phyloP scores from a whole-genome alignment of 2,113 vertebrate genomes.

The Aptenodytes forsteri region DNA sequence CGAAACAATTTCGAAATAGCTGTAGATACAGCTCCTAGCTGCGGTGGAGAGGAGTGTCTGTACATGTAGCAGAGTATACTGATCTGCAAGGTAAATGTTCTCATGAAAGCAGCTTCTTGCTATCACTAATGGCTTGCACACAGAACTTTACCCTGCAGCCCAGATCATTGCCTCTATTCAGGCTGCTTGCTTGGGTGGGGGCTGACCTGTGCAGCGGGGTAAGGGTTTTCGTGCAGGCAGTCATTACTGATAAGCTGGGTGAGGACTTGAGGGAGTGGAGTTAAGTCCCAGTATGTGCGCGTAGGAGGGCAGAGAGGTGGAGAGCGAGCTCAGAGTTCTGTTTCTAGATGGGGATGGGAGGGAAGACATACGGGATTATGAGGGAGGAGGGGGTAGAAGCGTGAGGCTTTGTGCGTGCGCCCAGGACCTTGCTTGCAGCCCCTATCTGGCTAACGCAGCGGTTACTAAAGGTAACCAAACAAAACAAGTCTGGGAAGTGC shows the following conservation, averaged over 20 bases:
- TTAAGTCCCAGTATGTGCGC: fast-evolving
- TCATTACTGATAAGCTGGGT: not conserved
- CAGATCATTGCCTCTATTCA: not conserved
- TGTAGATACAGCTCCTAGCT: not conserved
- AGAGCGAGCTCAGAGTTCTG: not conserved
- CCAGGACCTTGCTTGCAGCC: not conserved
- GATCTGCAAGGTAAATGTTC: not conserved
- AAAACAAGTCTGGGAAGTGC: not conserved
- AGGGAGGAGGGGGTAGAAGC: not conserved
- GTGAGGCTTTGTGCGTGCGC: not conserved
- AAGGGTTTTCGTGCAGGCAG: not conserved
- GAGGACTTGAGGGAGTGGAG: not conserved
- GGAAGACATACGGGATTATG: not conserved
- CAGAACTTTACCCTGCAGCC: not conserved
- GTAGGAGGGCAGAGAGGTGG: not conserved
- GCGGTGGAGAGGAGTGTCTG: not conserved
- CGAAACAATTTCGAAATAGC: not conserved
- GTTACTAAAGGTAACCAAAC: not conserved
- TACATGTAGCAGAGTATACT: fast-evolving
- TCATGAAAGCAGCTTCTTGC: not conserved
- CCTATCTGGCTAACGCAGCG: not conserved
- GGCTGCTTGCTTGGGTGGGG: not conserved
- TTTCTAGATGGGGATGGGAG: not conserved
- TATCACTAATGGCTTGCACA: fast-evolving
- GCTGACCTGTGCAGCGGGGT: not conserved